phyloP scores from a whole-genome alignment of 2,888 invertebrate genomes.

The Hemicrepidius hirtus region DNA sequence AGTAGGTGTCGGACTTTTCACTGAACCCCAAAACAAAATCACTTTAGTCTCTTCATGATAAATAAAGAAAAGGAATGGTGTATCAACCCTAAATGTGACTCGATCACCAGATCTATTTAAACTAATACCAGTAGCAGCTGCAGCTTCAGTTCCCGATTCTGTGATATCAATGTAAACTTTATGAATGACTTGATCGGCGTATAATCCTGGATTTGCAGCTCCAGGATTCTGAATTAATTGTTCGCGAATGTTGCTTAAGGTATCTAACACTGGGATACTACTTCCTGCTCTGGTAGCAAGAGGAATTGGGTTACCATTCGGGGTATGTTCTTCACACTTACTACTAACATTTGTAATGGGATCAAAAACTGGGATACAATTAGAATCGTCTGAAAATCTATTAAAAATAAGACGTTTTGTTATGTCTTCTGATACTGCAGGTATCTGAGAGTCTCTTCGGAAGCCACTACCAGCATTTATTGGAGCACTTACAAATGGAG shows the following conservation, averaged over 20 bases:
- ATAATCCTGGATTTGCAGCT: slow-evolving; percentile 76
- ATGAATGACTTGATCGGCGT: slow-evolving; percentile 79
- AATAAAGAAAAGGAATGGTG: slow-evolving; percentile 85
- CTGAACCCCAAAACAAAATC: slow-evolving; percentile 82
- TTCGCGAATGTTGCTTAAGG: slow-evolving; percentile 64
- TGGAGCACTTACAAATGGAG: slow-evolving; percentile 23
- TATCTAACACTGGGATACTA: slow-evolving; percentile 47
- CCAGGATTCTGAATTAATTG: slow-evolving; percentile 64
- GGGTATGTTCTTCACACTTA: slow-evolving; percentile 38
- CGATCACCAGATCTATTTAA: slow-evolving; percentile 76
- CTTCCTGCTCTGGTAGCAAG: not conserved
- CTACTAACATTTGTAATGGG: slow-evolving; percentile 59
- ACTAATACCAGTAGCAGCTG: slow-evolving; percentile 78
- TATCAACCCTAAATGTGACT: slow-evolving; percentile 76
- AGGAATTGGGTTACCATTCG: not conserved
- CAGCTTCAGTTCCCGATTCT: slow-evolving; percentile 83
- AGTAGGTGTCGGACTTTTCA: slow-evolving; percentile 74
- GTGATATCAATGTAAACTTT: slow-evolving; percentile 79
- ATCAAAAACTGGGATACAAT: slow-evolving; percentile 64
- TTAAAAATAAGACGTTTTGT: slow-evolving; percentile 59
- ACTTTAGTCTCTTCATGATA: slow-evolving; percentile 79
- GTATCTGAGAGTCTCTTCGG: not conserved
- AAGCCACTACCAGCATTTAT: not conserved
- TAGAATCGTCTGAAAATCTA: slow-evolving; percentile 56
- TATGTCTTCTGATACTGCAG: not conserved